Evolutionary conservation across 1,140 invertebrate genomes (phyloP).

Genomic region (Hypothenemus hampei): DNA sequence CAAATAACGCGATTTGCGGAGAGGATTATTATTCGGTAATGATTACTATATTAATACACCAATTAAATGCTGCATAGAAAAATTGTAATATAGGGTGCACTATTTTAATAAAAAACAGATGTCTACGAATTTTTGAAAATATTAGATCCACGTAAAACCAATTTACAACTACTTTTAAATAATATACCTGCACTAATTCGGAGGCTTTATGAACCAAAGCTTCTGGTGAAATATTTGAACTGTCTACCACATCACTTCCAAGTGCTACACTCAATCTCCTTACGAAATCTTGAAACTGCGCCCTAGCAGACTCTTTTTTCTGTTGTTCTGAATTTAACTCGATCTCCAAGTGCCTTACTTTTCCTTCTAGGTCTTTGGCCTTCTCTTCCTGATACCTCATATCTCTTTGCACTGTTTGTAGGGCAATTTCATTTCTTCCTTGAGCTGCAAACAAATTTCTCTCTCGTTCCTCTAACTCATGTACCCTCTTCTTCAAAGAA

Average conservation of each 20-base stretch:
- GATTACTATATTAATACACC: no score
- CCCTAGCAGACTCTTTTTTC: conserved; percentile 59
- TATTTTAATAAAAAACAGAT: neutral
- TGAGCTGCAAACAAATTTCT: conserved; percentile 58
- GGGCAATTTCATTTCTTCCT: conserved; percentile 61
- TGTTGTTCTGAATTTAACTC: conserved; percentile 63
- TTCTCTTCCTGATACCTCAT: conserved; percentile 67
- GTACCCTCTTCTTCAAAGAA: conserved; percentile 70
- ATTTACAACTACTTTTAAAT: neutral
- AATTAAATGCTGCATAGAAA: no score
- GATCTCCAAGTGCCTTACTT: conserved; percentile 63
- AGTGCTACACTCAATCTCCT: conserved; percentile 61
- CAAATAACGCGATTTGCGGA: no score
- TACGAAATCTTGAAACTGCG: conserved; percentile 64
- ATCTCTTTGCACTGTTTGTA: conserved; percentile 69
- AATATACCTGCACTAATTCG: conserved; percentile 62
- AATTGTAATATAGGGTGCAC: no score
- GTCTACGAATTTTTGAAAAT: neutral
- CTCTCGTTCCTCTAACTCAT: conserved; percentile 72
- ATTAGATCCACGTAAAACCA: neutral
- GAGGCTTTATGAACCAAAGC: conserved; percentile 64
- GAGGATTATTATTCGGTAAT: no score
- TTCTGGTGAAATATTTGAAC: conserved; percentile 56
- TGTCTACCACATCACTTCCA: conserved; percentile 61
- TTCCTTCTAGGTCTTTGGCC: conserved; percentile 68